A percentile compares a stretch with the other conserved stretches of the same genome.
phyloP scores from a whole-genome alignment of 2,113 vertebrate species.

The Scartelaos histophorus region DNA sequence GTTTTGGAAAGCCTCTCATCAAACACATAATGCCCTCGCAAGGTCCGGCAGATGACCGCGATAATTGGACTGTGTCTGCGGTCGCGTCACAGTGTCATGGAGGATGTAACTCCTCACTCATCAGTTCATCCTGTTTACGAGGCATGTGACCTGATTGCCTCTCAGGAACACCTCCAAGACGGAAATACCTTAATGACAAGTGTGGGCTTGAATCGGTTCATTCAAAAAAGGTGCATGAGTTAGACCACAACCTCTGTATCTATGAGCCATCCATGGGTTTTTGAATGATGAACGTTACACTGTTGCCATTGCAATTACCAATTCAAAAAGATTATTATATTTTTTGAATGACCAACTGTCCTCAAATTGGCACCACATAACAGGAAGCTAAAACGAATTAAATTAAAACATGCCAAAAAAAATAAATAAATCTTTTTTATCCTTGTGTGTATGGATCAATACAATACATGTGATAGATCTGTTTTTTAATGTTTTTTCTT shows the following conservation, averaged over 20 bases:
- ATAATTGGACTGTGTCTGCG: slow-evolving; percentile 34
- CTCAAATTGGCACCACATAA: too few species aligned
- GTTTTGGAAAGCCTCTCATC: slow-evolving; percentile 14
- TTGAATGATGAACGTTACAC: too few species aligned
- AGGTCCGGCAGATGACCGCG: slow-evolving; percentile 19
- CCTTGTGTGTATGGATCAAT: neutral
- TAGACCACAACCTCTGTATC: slow-evolving; percentile 9
- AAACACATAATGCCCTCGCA: slow-evolving; percentile 32
- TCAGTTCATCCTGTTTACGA: slow-evolving; percentile 81
- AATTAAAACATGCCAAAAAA: too few species aligned
- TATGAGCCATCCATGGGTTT: neutral
- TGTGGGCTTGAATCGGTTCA: slow-evolving; percentile 55
- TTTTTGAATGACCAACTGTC: too few species aligned
- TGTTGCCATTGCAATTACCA: too few species aligned
- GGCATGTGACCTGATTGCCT: slow-evolving; percentile 70
- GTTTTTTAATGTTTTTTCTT: too few species aligned
- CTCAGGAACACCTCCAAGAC: slow-evolving; percentile 71
- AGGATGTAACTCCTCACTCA: slow-evolving; percentile 81
- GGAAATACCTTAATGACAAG: slow-evolving; percentile 74
- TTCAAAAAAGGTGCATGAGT: slow-evolving; percentile 53
- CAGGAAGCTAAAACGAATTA: too few species aligned
- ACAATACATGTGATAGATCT: too few species aligned
- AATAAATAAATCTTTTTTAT: neutral
- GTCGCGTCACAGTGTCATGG: slow-evolving; percentile 60
- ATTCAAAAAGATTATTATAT: too few species aligned